Evolutionary conservation across 1,140 invertebrate species (phyloP), one percentile per base, ranked within the genome.

Genomic region (Chrysopa pallens): DNA sequence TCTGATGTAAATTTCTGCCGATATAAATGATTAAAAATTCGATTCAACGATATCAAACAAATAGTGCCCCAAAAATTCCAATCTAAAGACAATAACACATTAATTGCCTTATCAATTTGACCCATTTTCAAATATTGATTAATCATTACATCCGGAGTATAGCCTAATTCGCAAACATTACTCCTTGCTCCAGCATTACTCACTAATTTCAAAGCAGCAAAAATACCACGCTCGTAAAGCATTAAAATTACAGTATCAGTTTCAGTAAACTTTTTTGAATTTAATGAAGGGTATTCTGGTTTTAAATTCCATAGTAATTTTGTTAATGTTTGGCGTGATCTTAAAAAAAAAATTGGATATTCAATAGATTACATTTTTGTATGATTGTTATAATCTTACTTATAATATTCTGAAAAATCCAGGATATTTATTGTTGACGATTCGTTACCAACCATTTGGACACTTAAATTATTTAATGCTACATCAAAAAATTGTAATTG

Each of bases 401-500:
- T 72, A 54, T 84, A 84, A 57, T 80, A 82, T 17, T 70, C 68
- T 8, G 76, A 74, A 11, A 84, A 57, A 51, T 82, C 78, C 6
- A 84, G 52, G 44, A 81, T 60, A 51, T 63, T 71, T 1, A 68
- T 60, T 23, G 78, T 72, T 23, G 65, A 66, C 7, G 71, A 64
- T 52, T 80, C 79, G 59, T 84, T 80, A 42, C 66, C 70, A 14
- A 77, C 57, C 41, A 83, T 60, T 55, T 84, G 80, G 52, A 73
- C 69, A 51, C 70, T 74, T 38, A 85, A 62, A 40, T 71, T 70
- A 14, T 70, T 69, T 40, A 85, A 60, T 13, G 80, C 73, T 45
- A 77, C 65, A 52, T 87, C 82, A 59, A 79, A 84, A 57, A 80
- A 80, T 64, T 86, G 82, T 41, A 84, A 64, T 51, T 84, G 78